A percentile compares a stretch with the other conserved stretches of the same genome.
Conservation (phyloP, 1,140 invertebrate genomes). For the Zaprionus ornatus region DNA sequence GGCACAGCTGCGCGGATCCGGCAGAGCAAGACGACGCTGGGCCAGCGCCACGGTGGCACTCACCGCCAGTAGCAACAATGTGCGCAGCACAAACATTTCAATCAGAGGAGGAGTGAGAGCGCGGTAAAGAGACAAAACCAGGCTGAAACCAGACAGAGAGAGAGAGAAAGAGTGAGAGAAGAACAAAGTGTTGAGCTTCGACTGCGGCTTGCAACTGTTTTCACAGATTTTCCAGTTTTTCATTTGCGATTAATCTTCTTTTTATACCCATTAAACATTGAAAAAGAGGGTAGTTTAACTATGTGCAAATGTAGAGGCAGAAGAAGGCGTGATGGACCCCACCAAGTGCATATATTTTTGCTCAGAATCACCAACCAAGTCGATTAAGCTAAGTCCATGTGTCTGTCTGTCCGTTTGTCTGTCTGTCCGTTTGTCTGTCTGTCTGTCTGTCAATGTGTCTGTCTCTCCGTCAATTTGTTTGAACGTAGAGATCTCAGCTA, state of each 20-base stretch:
- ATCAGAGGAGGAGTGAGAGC: not conserved
- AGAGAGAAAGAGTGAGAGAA: not conserved
- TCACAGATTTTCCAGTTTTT: not conserved
- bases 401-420: too few relatives aligned
- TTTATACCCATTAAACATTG: too few relatives aligned
- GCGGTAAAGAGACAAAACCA: slow-evolving; percentile 2
- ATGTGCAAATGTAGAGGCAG: too few relatives aligned
- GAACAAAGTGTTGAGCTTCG: not conserved
- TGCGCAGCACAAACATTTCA: slow-evolving; percentile 75
- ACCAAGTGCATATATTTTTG: too few relatives aligned
- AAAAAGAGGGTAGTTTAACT: too few relatives aligned
- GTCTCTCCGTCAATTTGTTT: too few relatives aligned
- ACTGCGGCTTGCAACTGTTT: slow-evolving; percentile 31
- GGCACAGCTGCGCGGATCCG: slow-evolving; percentile 93
- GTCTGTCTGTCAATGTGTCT: too few relatives aligned
- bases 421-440: too few relatives aligned
- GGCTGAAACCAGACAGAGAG: slow-evolving; percentile 18
- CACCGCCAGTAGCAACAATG: slow-evolving; percentile 86
- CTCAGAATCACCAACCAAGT: too few relatives aligned
- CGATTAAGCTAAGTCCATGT: too few relatives aligned
- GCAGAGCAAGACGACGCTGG: slow-evolving; percentile 92
- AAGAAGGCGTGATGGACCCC: too few relatives aligned
- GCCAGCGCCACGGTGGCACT: slow-evolving; percentile 88
- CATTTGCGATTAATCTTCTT: not conserved
- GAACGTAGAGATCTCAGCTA: too few relatives aligned